Evolutionary conservation across 2,797 vertebrate species (phyloP).

Genomic region (Parauchenoglanis punctatus): DNA sequence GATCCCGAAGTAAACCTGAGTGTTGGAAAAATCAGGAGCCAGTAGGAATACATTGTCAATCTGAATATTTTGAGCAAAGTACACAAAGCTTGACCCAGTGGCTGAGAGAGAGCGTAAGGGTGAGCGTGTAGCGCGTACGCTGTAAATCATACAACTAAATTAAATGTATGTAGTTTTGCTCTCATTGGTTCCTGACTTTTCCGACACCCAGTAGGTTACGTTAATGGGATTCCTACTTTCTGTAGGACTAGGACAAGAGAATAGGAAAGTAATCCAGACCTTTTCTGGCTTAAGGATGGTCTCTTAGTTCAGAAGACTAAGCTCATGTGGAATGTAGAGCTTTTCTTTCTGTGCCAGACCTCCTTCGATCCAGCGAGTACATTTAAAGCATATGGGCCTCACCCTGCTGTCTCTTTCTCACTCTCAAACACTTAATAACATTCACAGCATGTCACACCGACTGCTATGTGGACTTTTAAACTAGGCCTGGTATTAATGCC

Average conservation of each 20-base stretch:
- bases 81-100: background rate
- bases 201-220: background rate
- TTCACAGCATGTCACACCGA: slow-evolving; percentile 48
- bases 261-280: background rate
- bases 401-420: slow-evolving; percentile 39
- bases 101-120: background rate
- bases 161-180: background rate
- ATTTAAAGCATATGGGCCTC: slow-evolving; percentile 46
- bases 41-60: background rate
- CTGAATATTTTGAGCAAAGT: background rate
- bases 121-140: background rate
- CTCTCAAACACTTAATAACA: slow-evolving; percentile 53
- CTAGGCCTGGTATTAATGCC: slow-evolving; percentile 41
- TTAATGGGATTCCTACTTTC: background rate
- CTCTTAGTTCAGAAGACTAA: background rate
- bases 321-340: slow-evolving; percentile 32
- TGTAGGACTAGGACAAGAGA: too few species aligned
- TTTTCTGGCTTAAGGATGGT: background rate
- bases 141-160: background rate
- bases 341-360: slow-evolving; percentile 36
- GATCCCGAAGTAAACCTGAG: background rate
- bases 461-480: slow-evolving; percentile 42
- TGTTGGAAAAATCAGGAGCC: background rate
- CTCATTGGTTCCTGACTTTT: background rate
- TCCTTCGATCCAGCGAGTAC: slow-evolving; percentile 36